These are phyloP conservation scores for Pristionchus mayeri DNA, from an alignment of 2,888 invertebrate species.

Conservation along the genomic window DNA sequence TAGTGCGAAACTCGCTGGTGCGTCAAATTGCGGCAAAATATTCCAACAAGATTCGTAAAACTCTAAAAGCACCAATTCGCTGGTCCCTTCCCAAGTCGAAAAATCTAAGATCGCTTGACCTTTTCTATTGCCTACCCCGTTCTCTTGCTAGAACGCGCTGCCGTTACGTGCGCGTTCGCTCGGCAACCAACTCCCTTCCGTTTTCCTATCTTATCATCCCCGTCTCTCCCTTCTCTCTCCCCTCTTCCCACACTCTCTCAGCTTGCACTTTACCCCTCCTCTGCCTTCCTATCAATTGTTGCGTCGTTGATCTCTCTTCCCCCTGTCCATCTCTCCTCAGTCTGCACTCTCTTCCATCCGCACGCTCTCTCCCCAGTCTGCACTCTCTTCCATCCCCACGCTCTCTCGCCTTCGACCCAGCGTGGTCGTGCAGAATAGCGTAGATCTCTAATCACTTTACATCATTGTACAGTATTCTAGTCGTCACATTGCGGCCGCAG, in stretches of 20 bases:
- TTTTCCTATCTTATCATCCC: conserved; percentile 21
- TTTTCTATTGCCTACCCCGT: background rate
- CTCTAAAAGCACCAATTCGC: too few species aligned
- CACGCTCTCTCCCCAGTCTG: background rate
- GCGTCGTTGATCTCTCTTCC: conserved; percentile 15
- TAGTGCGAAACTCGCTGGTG: too few species aligned
- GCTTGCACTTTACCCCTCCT: background rate
- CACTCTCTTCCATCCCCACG: background rate
- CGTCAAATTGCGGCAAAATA: too few species aligned
- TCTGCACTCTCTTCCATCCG: background rate
- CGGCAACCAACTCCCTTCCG: background rate
- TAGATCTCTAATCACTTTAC: background rate
- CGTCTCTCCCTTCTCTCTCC: background rate
- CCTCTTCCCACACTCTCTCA: background rate
- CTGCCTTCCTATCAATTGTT: conserved; percentile 13
- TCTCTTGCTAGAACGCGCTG: background rate
- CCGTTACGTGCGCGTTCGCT: too few species aligned
- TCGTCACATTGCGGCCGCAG: background rate
- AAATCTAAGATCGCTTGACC: background rate
- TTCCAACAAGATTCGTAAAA: too few species aligned
- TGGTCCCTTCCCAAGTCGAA: too few species aligned
- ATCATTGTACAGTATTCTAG: conserved; percentile 11
- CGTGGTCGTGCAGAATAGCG: background rate
- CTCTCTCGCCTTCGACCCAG: background rate
- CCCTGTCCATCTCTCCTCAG: background rate